Evolutionary conservation across 2,888 invertebrate species (phyloP), one percentile per base, ranked within the genome.

Genomic region (Phania funesta): DNA sequence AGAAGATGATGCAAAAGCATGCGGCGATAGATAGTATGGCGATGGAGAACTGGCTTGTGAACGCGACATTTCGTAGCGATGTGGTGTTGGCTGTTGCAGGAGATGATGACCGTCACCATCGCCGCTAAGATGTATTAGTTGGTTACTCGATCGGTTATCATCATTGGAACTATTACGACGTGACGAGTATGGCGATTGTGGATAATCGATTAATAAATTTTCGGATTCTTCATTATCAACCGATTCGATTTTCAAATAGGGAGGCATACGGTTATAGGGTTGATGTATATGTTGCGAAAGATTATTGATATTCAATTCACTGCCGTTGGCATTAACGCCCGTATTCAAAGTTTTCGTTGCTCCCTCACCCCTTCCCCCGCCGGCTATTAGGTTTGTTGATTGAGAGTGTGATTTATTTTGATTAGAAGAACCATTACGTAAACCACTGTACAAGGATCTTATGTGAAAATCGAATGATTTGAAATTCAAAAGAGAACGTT

Each of bases 401-500:
- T 85, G 86, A n/a, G 84, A 85, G 24, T 84, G 85, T 5, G 84
- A 76, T 56, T 83, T 83, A 38, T 84, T 86, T 29, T 83, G 78
- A 46, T 70, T 65, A 9, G 78, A 74, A 65, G 84, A 84, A 41
- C 86, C 86, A 52, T 86, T 87, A 3, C 89, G 88, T 41, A 90
- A 78, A 4, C 90, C 90, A n/a, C 88, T 87, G 84, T 91, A 91
- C 18, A 91, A 79, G 0, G 90, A 90, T 82, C 91, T 91, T 44
- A 91, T 86, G 80, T 91, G 90, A 79, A 91, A 91, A 84, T 91
- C 91, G 38, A 91, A 88, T 4, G 91, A 91, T 84, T 89, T 88
- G 81, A 91, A 91, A 71, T 89, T 91, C 71, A 91, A 88, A 83
- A 91, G 80, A 7, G 90, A 89, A 70, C 87, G 87, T 46, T 85